Evolutionary conservation across 2,888 invertebrate species (phyloP).

Genomic region (Leptopterna dolabrata): DNA sequence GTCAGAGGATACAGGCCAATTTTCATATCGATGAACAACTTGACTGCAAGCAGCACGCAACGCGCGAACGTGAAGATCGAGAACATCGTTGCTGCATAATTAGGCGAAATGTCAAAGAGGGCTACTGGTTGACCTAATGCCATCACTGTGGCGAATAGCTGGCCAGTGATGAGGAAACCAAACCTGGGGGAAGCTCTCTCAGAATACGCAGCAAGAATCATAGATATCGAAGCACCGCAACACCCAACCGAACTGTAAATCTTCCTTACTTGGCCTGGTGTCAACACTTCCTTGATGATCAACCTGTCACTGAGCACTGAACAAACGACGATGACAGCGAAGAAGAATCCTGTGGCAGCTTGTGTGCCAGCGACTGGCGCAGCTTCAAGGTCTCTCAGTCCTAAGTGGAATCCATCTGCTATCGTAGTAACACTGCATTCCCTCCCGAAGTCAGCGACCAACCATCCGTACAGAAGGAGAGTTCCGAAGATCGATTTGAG

Average conservation of each 20-base stretch:
- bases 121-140: not conserved
- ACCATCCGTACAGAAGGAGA: not conserved
- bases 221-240: slow-evolving; percentile 9
- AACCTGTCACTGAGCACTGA: not conserved
- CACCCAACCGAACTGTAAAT: slow-evolving; percentile 19
- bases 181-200: not conserved
- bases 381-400: not conserved
- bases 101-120: not conserved
- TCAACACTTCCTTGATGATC: not conserved
- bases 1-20: not conserved
- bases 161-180: not conserved
- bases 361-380: not conserved
- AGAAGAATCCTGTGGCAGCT: not conserved
- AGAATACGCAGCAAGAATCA: not conserved
- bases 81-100: not conserved
- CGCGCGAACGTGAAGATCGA: not conserved
- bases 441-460: not conserved
- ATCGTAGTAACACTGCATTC: not conserved
- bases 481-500: not conserved
- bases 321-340: not conserved
- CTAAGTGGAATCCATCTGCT: not conserved
- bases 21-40: not conserved
- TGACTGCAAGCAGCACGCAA: not conserved
- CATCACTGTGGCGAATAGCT: not conserved
- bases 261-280: slow-evolving; percentile 26